A percentile compares a stretch with the other conserved stretches of the same genome.
These are phyloP conservation scores for Nansenia antarctica DNA, from an alignment of 2,113 vertebrate species.

Conservation along the genomic window DNA sequence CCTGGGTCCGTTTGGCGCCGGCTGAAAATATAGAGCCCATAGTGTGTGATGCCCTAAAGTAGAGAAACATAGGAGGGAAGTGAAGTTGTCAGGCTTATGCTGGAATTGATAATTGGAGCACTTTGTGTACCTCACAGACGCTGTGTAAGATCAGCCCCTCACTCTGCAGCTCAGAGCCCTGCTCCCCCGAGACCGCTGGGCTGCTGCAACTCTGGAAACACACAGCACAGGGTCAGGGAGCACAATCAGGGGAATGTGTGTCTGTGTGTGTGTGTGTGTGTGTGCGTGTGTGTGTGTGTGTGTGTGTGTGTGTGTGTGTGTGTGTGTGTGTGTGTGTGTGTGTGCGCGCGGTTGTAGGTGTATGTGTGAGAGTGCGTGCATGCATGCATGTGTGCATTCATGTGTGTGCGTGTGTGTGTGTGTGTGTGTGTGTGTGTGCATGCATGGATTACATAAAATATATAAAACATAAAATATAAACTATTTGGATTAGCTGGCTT, in stretches of 20 bases:
- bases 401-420: too few species aligned
- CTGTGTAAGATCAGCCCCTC: constrained; percentile 52
- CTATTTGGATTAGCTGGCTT: constrained; percentile 30
- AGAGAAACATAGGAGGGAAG: too few species aligned
- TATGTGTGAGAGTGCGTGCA: background rate
- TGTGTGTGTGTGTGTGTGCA: background rate
- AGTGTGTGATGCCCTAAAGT: too few species aligned
- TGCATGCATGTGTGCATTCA: background rate
- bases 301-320: background rate
- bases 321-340: background rate
- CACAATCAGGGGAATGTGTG: constrained; percentile 52
- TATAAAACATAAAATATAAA: constrained; percentile 26
- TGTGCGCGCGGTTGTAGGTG: too few species aligned
- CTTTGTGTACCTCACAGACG: constrained; percentile 33
- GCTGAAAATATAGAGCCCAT: too few species aligned
- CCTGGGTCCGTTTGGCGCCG: too few species aligned
- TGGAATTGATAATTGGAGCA: too few species aligned
- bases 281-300: constrained; percentile 6
- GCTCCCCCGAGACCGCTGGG: constrained; percentile 39
- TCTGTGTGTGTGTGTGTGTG: constrained; percentile 1
- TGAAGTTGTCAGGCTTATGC: too few species aligned
- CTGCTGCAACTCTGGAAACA: constrained; percentile 42
- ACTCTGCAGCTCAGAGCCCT: constrained; percentile 29
- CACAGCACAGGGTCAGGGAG: constrained; percentile 54
- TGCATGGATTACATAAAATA: constrained; percentile 45